Evolutionary conservation across 2,888 invertebrate genomes (phyloP).

Genomic region (Acleris emargana): DNA sequence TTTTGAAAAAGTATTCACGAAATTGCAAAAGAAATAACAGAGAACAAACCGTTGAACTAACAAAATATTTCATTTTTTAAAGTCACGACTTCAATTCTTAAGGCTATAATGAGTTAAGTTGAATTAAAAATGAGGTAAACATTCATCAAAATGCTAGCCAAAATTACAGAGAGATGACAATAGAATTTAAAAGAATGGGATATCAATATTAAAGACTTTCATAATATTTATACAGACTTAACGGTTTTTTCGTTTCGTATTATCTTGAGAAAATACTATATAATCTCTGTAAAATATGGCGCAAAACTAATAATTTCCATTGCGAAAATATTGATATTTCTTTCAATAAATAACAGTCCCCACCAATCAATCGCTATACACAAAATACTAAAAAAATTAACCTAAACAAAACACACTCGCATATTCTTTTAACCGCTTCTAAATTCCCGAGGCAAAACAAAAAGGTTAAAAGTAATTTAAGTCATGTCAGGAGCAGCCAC

Average conservation of each 20-base stretch:
- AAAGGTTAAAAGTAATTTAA: conserved; percentile 24
- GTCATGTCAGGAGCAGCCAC: conserved; percentile 24
- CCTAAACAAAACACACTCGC: conserved; percentile 5
- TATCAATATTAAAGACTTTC: too few species aligned
- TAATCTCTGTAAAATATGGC: too few species aligned
- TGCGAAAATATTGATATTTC: too few species aligned
- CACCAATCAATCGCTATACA: too few species aligned
- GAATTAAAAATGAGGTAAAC: not conserved
- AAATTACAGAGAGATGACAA: too few species aligned
- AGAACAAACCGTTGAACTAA: not conserved
- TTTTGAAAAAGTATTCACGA: not conserved
- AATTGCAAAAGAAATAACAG: not conserved
- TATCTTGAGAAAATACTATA: too few species aligned
- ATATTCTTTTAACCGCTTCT: conserved; percentile 7
- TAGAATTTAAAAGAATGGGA: too few species aligned
- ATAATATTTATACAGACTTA: too few species aligned
- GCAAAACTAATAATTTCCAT: too few species aligned
- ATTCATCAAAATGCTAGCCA: not conserved
- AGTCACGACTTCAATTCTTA: not conserved
- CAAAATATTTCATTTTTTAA: not conserved
- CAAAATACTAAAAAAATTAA: too few species aligned
- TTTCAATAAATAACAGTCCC: too few species aligned
- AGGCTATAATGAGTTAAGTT: not conserved
- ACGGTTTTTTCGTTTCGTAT: too few species aligned
- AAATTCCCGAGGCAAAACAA: conserved; percentile 12